Base-by-base conservation (phyloP, 2,113 vertebrate species). In the Crotalus horridus region DNA sequence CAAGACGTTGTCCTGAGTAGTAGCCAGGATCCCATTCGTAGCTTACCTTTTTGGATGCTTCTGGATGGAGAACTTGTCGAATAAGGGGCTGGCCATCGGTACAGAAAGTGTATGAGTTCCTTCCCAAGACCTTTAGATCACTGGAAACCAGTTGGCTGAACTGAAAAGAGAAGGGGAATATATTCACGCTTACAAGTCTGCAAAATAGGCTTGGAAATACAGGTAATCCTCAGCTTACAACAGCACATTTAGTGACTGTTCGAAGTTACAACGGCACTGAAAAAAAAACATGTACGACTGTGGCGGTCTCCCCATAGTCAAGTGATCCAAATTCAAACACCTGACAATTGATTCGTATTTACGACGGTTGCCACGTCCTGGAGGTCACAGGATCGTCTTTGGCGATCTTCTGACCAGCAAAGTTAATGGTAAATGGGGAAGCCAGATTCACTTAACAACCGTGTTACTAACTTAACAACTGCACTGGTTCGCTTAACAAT, bases 21-120 rank as follows among this genome's bases (percentile, higher is more conserved):
- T 39, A 39, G 74, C 17, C 29, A 55, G 3, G 61, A 48, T 87
- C 88, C 85, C 12, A 23, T 81, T 21, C 33, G 20, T 26, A 24
- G 43, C 92, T 26, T 97, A 99, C 99, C 99, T 99, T 99, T 96
- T 98, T 99, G 94, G 99, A 99, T 69, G 99, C 98, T 95, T 99
- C 99, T 0, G 99, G 99, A 94, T 99, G 99, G 87, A 99, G 98
- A 87, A 98, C 99, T 96, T 99, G 99, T 92, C 99, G 98, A 90
- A 99, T 97, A 94, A 99, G 95, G 56, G 98, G 97, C 89, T 98
- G 98, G 93, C 98, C 98, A 97, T 99, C 98, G 6, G 99, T 98
- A 95, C 99, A 99, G 89, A 99, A 98, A 1, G 97, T 98, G 95
- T 98, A 99, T 0, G 98, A 98, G 96, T 94, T 99, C 93, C 98